Evolutionary conservation across 2,888 invertebrate species (phyloP), one percentile per base, ranked within the genome.

Genomic region (Stenodema calcarata): DNA sequence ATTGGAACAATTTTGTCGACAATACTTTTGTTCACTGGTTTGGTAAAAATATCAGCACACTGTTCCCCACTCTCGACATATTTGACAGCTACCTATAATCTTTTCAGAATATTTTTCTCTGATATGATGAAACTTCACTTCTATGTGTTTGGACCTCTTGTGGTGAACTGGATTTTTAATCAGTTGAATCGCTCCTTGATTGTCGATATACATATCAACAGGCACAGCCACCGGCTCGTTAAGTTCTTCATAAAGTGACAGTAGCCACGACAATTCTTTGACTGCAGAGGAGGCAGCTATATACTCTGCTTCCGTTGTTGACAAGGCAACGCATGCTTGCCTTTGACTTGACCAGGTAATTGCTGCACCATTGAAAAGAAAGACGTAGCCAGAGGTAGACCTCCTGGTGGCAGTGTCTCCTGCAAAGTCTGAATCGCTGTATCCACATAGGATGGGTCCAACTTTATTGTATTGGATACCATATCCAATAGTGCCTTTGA

Each of bases 401-500:
- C 82, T 83, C 4, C 83, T 62, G 27, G 83, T 69, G 16, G 1
- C 12, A 14, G 14, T 16, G 42, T 89, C 89, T 42, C 88, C 88
- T 7, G 87, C 89, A 86, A 87, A 88, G 62, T 89, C 89, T 7
- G 89, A 87, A 80, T 89, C 89, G 69, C 88, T 88, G 87, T 88
- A 89, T 23, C 86, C 84, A 12, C 16, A 1, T 0, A 80, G 35
- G 7, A 88, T n/a, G 12, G 73, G 87, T 88, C 50, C 30, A 30
- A 14, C 69, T 50, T 23, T 41, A 27, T 80, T 73, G 78, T 88
- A 89, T 7, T 14, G 9, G 16, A 84, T 16, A n/a, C 84, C 75
- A 16, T 41, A 14, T 23, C 85, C 75, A 23, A 28, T 35, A 16
- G 88, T 88, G 14, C 88, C 88, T 30, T 86, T 42, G 14, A 88